A percentile compares a stretch with the other conserved stretches of the same genome.
phyloP scores from a whole-genome alignment of 2,113 vertebrate genomes.

The Carettochelys insculpta region DNA sequence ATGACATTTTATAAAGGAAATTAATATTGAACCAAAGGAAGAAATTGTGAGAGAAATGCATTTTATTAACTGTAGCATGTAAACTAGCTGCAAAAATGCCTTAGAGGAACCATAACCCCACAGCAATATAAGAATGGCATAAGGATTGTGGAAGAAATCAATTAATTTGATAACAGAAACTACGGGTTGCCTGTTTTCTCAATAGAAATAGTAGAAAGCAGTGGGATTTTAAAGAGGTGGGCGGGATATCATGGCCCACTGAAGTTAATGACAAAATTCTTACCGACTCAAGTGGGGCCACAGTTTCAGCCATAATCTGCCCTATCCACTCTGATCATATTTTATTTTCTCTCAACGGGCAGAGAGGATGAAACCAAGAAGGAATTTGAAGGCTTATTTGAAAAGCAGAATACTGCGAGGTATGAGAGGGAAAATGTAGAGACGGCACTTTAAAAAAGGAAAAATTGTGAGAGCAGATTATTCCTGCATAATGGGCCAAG shows the following conservation, averaged over 20 bases:
- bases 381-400: not conserved
- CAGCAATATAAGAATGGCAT: not conserved
- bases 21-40: not conserved
- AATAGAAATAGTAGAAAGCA: too few species aligned
- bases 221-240: not conserved
- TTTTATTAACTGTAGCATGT: not conserved
- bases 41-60: not conserved
- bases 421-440: not conserved
- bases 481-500: not conserved
- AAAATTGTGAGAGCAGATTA: not conserved
- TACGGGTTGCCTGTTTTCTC: not conserved
- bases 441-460: not conserved
- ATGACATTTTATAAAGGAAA: not conserved
- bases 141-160: not conserved
- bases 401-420: not conserved
- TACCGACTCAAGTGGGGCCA: not conserved
- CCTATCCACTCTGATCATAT: fast-evolving
- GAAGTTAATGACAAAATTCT: not conserved
- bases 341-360: not conserved
- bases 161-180: not conserved
- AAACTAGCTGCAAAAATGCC: not conserved
- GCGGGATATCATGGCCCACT: not conserved
- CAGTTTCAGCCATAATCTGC: fast-evolving
- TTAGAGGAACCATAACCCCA: not conserved
- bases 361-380: not conserved